Percentiles rank a stretch among this genome's conserved stretches.
These are phyloP conservation scores for Plecturocebus donacophilus DNA, from an alignment of 2,113 vertebrate genomes.

Conservation along the genomic window DNA sequence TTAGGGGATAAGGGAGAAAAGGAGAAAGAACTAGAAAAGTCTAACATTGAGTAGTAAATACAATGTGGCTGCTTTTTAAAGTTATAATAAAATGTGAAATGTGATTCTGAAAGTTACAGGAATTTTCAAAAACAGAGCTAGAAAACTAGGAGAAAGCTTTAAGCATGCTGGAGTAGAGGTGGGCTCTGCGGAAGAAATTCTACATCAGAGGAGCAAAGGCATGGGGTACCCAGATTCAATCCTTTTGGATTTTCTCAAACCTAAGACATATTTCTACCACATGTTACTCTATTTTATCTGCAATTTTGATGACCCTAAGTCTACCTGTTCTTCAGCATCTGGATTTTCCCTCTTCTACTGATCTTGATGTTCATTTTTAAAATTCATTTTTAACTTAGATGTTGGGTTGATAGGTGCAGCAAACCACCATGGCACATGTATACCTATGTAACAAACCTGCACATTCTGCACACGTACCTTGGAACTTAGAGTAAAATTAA, in stretches of 20 bases:
- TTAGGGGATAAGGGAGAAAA: not conserved
- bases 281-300: not conserved
- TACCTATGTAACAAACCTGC: too few species aligned
- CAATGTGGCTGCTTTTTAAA: not conserved
- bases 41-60: not conserved
- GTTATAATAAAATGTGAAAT: not conserved
- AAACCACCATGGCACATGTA: too few species aligned
- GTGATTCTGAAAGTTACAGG: not conserved
- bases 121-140: not conserved
- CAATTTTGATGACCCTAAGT: not conserved
- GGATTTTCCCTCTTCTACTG: not conserved
- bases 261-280: not conserved
- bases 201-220: not conserved
- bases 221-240: not conserved
- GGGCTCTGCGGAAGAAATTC: not conserved
- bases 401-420: not conserved
- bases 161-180: not conserved
- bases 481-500: too few species aligned
- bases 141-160: not conserved
- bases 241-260: not conserved
- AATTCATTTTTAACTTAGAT: not conserved
- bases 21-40: not conserved
- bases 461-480: too few species aligned
- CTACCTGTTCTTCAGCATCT: not conserved
- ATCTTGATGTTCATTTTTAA: not conserved